Conservation (phyloP, 2,888 invertebrate species). For the Drosophila austrosaltans region DNA sequence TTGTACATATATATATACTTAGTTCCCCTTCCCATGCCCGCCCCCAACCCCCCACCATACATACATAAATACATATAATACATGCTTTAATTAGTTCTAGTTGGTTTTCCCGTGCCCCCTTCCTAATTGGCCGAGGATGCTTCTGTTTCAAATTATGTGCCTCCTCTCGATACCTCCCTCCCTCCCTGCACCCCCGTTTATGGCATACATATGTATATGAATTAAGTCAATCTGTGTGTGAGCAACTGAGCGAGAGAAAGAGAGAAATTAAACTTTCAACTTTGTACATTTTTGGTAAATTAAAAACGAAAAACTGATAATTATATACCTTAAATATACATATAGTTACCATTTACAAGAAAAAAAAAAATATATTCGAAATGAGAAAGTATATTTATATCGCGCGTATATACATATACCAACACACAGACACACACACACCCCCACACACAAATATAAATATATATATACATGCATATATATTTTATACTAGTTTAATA, state of each 20-base stretch:
- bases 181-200: conserved; percentile 15
- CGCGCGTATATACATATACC: conserved; percentile 32
- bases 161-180: conserved; percentile 49
- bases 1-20: conserved; percentile 41
- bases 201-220: conserved; percentile 22
- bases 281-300: conserved; percentile 59
- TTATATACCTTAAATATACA: conserved; percentile 49
- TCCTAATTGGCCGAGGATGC: conserved; percentile 56
- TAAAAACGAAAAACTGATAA: conserved; percentile 39
- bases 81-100: conserved; percentile 78
- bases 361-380: conserved; percentile 47
- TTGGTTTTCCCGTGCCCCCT: conserved; percentile 58
- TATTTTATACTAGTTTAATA: conserved; percentile 60
- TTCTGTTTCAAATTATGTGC: conserved; percentile 79
- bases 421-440: conserved; percentile 21
- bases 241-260: conserved; percentile 26
- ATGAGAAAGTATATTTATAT: conserved; percentile 53
- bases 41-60: background rate
- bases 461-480: conserved; percentile 51
- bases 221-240: conserved; percentile 35
- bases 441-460: conserved; percentile 31
- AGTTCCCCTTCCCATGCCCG: conserved; percentile 1
- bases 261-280: conserved; percentile 38
- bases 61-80: conserved; percentile 51
- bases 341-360: conserved; percentile 62